A percentile compares a stretch with the other conserved stretches of the same genome.
Evolutionary conservation across 2,888 invertebrate species (phyloP).

Genomic region (Sphaerophoria rueppellii): DNA sequence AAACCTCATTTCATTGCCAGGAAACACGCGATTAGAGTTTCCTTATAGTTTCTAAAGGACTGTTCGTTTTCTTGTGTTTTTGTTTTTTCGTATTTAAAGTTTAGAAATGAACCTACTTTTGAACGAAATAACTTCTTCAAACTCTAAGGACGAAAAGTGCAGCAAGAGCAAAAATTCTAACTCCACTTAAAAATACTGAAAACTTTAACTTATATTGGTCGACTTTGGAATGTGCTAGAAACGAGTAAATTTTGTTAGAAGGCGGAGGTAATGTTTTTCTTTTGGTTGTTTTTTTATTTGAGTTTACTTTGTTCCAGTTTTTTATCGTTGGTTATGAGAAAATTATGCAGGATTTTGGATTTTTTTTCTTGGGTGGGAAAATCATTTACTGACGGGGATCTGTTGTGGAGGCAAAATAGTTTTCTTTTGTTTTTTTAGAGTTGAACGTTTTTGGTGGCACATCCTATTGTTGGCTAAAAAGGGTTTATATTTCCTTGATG

Average conservation of each 20-base stretch:
- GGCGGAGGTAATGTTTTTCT: not conserved
- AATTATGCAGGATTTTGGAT: constrained; percentile 27
- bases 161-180: not conserved
- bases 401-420: not conserved
- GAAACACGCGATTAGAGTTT: constrained; percentile 50
- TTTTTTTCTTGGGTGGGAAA: not conserved
- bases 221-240: constrained; percentile 5
- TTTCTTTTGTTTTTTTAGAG: constrained; percentile 6
- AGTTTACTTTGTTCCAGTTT: constrained; percentile 18
- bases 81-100: not conserved
- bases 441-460: not conserved
- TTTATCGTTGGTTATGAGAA: constrained; percentile 8
- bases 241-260: constrained; percentile 1
- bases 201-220: not conserved
- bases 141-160: not conserved
- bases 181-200: constrained; percentile 12
- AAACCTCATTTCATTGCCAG: constrained; percentile 37
- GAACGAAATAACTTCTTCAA: constrained; percentile 3
- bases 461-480: not conserved
- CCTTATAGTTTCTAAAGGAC: too few relatives aligned
- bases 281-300: not conserved
- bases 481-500: not conserved
- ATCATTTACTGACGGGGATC: constrained; percentile 4
- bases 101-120: constrained; percentile 3
- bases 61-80: not conserved